A percentile compares a stretch with the other conserved stretches of the same genome.
phyloP scores from a whole-genome alignment of 2,113 vertebrate genomes.

The Stegostoma tigrinum region DNA sequence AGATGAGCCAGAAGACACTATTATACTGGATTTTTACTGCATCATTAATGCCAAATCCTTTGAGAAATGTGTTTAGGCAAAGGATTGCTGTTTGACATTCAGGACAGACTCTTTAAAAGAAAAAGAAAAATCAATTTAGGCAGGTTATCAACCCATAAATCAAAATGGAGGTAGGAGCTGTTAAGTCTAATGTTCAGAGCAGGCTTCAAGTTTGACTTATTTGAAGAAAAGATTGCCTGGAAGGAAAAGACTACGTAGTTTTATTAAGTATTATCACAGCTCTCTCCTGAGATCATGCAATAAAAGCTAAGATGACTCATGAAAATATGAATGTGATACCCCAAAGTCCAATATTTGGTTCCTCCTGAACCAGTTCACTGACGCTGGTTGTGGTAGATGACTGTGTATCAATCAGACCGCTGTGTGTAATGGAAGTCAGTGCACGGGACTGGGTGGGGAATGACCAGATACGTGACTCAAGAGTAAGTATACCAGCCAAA shows the following conservation, averaged over 20 bases:
- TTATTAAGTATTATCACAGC: background rate
- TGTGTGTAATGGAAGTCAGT: background rate
- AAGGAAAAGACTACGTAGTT: background rate
- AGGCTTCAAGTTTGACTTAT: background rate
- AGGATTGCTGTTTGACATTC: background rate
- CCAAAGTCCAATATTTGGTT: background rate
- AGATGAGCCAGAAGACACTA: background rate
- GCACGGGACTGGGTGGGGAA: background rate
- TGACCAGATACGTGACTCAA: background rate
- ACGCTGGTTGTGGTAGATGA: background rate
- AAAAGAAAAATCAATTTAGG: background rate
- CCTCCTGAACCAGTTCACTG: background rate
- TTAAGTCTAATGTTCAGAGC: background rate
- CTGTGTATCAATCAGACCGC: background rate
- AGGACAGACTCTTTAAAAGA: background rate
- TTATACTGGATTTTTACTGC: background rate
- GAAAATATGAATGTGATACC: background rate
- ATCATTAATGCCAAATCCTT: background rate
- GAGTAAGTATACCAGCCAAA: background rate
- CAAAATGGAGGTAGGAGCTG: background rate
- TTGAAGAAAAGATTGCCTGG: background rate
- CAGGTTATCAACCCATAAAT: background rate
- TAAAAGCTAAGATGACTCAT: background rate
- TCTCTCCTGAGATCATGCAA: background rate
- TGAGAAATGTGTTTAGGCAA: background rate